Conservation (phyloP, 2,888 invertebrate genomes). For the Folsomia manolachei region DNA sequence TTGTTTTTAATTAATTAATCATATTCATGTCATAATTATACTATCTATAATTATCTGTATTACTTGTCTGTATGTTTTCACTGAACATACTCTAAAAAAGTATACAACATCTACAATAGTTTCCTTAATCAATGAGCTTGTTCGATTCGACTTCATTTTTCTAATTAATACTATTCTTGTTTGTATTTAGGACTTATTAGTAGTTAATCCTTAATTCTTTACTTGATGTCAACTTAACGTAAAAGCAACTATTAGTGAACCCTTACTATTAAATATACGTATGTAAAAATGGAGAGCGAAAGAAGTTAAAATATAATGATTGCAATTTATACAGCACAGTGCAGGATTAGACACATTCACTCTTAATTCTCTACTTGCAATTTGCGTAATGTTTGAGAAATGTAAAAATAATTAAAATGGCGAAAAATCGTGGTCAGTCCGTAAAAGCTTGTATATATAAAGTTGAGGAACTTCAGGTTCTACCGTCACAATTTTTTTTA, state of each 20-base stretch:
- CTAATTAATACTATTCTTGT: not conserved
- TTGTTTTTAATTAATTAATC: not conserved
- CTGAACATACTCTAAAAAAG: not conserved
- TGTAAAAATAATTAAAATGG: not conserved
- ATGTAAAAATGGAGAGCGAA: not conserved
- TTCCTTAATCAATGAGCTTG: constrained; percentile 1
- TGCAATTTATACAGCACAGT: not conserved
- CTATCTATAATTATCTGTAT: not conserved
- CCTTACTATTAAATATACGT: too few relatives aligned
- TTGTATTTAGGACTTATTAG: not conserved
- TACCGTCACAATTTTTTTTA: too few relatives aligned
- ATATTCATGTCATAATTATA: not conserved
- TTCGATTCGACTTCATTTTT: constrained; percentile 2
- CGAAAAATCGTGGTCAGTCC: not conserved
- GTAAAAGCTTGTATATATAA: not conserved
- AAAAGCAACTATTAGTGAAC: not conserved
- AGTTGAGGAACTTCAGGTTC: not conserved
- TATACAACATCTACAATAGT: too few relatives aligned
- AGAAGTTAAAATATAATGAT: not conserved
- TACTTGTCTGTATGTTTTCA: not conserved
- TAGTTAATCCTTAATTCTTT: too few relatives aligned
- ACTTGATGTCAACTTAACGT: not conserved
- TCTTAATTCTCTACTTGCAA: not conserved
- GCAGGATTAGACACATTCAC: not conserved
- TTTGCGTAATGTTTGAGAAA: not conserved